Conservation (phyloP, 1,140 invertebrate genomes). For the Eubasilissa regina region DNA sequence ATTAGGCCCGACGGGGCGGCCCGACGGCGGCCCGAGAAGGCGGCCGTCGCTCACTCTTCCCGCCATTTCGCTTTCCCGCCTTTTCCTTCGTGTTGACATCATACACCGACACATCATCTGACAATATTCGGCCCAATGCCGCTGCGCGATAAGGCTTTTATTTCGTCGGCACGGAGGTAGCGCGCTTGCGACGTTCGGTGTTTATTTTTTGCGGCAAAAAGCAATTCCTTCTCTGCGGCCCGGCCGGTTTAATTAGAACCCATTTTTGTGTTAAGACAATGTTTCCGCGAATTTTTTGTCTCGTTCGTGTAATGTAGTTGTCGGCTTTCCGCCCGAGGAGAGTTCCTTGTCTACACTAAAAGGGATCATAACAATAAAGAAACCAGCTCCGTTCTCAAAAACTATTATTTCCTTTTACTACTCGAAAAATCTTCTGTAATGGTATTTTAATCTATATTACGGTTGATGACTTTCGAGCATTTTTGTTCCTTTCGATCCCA, state of each 20-base stretch:
- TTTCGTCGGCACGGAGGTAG: background rate
- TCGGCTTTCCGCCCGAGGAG: background rate
- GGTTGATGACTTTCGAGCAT: too few relatives aligned
- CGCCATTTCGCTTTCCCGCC: background rate
- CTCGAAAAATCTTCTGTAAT: too few relatives aligned
- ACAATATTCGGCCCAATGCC: background rate
- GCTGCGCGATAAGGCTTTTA: background rate
- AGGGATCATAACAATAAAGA: slow-evolving; percentile 5
- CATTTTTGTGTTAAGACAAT: slow-evolving; percentile 21
- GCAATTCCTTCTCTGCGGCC: slow-evolving; percentile 16
- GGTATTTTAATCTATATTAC: too few relatives aligned
- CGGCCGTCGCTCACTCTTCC: background rate
- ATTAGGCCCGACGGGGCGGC: too few relatives aligned
- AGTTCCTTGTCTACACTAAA: background rate
- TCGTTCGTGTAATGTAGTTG: slow-evolving; percentile 5
- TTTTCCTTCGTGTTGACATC: background rate
- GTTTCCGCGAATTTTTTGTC: slow-evolving; percentile 3
- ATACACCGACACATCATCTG: background rate
- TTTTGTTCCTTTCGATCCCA: too few relatives aligned
- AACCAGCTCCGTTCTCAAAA: background rate
- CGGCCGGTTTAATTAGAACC: slow-evolving; percentile 18
- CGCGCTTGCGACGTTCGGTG: background rate
- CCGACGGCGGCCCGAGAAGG: too few relatives aligned
- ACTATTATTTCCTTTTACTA: too few relatives aligned
- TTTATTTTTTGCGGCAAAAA: background rate